These are phyloP conservation scores for Perizoma flavofasciatum DNA, from an alignment of 2,888 invertebrate genomes.

Conservation along the genomic window DNA sequence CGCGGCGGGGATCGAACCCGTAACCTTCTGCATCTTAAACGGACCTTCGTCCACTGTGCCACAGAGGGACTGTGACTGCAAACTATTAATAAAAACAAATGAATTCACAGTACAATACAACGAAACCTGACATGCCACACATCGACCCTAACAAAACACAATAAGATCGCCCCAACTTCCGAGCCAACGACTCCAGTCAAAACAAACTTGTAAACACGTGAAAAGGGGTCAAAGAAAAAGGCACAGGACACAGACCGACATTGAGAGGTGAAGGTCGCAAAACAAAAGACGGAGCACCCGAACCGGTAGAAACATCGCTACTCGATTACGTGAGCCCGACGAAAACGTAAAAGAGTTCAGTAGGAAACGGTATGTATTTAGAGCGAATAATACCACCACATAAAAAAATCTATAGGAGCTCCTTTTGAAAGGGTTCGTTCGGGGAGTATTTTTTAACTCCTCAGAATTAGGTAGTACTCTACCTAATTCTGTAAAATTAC, in stretches of 20 bases:
- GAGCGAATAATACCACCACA: slow-evolving; percentile 50
- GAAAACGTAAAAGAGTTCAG: slow-evolving; percentile 57
- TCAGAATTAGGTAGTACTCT: too few species aligned
- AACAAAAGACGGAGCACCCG: slow-evolving; percentile 49
- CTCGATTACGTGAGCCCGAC: slow-evolving; percentile 67
- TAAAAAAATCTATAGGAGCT: background rate
- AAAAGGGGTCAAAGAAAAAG: slow-evolving; percentile 45
- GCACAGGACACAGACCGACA: slow-evolving; percentile 46
- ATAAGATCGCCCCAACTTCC: slow-evolving; percentile 13
- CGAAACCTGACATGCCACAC: background rate
- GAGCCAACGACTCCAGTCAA: slow-evolving; percentile 31
- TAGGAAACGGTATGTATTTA: slow-evolving; percentile 48
- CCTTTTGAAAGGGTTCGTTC: too few species aligned
- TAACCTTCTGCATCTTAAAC: too few species aligned
- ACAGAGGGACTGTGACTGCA: too few species aligned
- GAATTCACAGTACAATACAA: too few species aligned
- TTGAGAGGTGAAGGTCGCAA: slow-evolving; percentile 67
- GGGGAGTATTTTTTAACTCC: too few species aligned
- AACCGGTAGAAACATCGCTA: slow-evolving; percentile 57
- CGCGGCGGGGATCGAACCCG: too few species aligned
- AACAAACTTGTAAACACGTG: slow-evolving; percentile 42
- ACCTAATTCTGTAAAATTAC: too few species aligned
- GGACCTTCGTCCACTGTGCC: too few species aligned
- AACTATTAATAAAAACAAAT: too few species aligned
- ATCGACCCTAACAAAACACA: slow-evolving; percentile 6